These are phyloP conservation scores for Phaenicophaeus curvirostris DNA, from an alignment of 2,797 vertebrate genomes.

Conservation along the genomic window DNA sequence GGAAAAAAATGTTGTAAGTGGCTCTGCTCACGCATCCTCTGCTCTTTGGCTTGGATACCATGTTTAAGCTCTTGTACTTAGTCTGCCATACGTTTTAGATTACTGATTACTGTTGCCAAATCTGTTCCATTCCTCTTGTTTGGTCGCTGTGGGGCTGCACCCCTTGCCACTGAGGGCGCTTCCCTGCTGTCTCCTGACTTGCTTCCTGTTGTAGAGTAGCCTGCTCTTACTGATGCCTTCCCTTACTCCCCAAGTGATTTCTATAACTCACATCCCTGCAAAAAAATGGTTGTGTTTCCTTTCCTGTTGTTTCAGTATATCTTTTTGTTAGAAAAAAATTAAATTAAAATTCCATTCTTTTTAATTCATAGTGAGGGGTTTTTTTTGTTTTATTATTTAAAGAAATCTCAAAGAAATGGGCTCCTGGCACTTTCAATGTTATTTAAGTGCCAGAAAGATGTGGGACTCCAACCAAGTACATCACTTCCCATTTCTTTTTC, in stretches of 20 bases:
- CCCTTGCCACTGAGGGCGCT: not conserved
- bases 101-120: not conserved
- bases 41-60: not conserved
- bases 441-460: conserved; percentile 27
- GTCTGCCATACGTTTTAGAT: not conserved
- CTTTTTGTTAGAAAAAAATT: not conserved
- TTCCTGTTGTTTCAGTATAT: not conserved
- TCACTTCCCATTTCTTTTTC: not conserved
- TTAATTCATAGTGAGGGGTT: not conserved
- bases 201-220: accelerated
- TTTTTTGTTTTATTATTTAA: not conserved
- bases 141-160: not conserved
- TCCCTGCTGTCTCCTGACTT: not conserved
- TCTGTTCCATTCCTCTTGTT: not conserved
- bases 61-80: not conserved
- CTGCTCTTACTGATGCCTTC: not conserved
- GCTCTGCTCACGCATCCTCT: not conserved
- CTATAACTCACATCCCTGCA: not conserved
- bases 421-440: not conserved
- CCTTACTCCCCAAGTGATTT: not conserved
- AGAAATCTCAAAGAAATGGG: not conserved
- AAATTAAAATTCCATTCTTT: not conserved
- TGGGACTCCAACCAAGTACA: conserved; percentile 9
- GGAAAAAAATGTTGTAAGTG: not conserved
- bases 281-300: not conserved